Conservation (phyloP, 1,140 invertebrate genomes). For the Teleogryllus occipitalis region DNA sequence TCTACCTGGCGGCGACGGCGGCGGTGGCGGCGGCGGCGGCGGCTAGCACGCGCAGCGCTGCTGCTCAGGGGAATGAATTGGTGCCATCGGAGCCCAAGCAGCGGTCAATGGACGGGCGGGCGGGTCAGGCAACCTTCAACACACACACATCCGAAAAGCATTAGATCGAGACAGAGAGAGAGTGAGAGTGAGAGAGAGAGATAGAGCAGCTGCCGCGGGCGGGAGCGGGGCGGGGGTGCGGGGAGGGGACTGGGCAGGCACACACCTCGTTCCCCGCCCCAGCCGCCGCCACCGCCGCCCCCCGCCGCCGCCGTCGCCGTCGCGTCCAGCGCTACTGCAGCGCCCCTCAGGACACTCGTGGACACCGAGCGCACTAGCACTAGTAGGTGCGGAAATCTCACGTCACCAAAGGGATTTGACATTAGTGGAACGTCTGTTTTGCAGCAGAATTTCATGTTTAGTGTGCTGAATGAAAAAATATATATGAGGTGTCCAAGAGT, state of each 20-base stretch:
- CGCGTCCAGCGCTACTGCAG: not conserved
- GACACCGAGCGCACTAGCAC: too few relatives aligned
- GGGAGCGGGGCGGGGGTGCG: not conserved
- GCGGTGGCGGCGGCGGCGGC: not conserved
- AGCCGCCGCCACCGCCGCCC: not conserved
- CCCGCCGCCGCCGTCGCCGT: too few relatives aligned
- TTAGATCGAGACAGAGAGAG: not conserved
- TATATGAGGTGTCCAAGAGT: too few relatives aligned
- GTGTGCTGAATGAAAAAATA: too few relatives aligned
- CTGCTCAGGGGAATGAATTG: not conserved
- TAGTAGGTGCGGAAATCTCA: too few relatives aligned
- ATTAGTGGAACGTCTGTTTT: too few relatives aligned
- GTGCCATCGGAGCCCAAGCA: conserved; percentile 12
- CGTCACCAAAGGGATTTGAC: too few relatives aligned
- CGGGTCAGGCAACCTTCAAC: conserved; percentile 23
- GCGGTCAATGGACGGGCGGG: conserved; percentile 18
- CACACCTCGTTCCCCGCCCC: not conserved
- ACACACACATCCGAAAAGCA: conserved; percentile 21
- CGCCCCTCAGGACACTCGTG: too few relatives aligned
- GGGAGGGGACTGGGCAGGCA: not conserved
- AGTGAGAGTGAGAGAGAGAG: not conserved
- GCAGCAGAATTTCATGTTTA: too few relatives aligned
- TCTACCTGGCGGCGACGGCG: conserved; percentile 1
- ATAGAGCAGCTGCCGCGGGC: not conserved
- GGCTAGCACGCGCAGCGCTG: not conserved